Conservation (phyloP, 1,140 invertebrate species). For the Bradysia coprophila region DNA sequence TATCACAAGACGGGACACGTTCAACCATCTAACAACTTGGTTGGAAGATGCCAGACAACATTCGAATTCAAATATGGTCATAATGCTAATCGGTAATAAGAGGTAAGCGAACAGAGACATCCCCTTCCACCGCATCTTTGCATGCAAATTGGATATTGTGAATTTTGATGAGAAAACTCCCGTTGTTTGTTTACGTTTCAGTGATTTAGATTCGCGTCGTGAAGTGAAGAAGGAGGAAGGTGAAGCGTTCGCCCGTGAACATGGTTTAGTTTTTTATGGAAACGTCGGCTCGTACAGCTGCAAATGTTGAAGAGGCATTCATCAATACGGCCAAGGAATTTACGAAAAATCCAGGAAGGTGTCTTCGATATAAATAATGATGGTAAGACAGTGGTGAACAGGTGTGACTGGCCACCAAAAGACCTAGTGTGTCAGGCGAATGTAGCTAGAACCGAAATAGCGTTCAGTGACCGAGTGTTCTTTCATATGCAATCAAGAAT, state of each 20-base stretch:
- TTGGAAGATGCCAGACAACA: constrained; percentile 98
- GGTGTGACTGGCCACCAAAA: too few relatives aligned
- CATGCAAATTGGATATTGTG: too few relatives aligned
- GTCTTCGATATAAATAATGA: constrained; percentile 99
- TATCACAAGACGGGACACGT: constrained; percentile 96
- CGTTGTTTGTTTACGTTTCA: too few relatives aligned
- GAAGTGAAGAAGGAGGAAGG: constrained; percentile 99
- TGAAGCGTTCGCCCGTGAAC: constrained; percentile 96
- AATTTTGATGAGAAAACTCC: too few relatives aligned
- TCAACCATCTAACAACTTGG: constrained; percentile 99
- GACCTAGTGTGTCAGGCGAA: too few relatives aligned
- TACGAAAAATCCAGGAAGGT: constrained; percentile 99
- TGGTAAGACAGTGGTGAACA: too few relatives aligned
- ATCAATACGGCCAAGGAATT: constrained; percentile 99
- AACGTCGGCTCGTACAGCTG: constrained; percentile 97
- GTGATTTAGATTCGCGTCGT: constrained; percentile 91
- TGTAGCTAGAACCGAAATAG: too few relatives aligned
- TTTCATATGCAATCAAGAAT: too few relatives aligned
- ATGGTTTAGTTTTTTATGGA: constrained; percentile 99
- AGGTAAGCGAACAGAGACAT: too few relatives aligned
- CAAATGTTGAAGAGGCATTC: constrained; percentile 99
- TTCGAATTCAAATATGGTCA: constrained; percentile 99
- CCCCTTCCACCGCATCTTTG: too few relatives aligned
- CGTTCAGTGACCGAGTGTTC: too few relatives aligned
- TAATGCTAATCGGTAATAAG: constrained; percentile 94